Conservation (phyloP, 2,888 invertebrate species). For the Corythucha ciliata region DNA sequence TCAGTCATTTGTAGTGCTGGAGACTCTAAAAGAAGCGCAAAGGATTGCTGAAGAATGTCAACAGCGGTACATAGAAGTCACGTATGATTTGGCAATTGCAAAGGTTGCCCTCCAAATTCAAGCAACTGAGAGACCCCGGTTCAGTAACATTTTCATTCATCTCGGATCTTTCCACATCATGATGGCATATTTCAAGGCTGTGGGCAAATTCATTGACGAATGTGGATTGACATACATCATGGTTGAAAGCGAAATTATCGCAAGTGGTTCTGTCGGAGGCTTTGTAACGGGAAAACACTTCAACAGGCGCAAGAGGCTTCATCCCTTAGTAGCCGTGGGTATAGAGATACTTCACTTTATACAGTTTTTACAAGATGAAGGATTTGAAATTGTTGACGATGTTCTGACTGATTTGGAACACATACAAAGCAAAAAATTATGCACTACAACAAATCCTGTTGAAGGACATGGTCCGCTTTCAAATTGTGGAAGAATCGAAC, state of each 20-base stretch:
- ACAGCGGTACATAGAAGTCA: not conserved
- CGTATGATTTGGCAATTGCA: constrained; percentile 12
- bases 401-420: too few species aligned
- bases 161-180: constrained; percentile 10
- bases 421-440: too few species aligned
- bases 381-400: too few species aligned
- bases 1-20: not conserved
- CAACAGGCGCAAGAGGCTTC: constrained; percentile 7
- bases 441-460: too few species aligned
- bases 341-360: constrained; percentile 4
- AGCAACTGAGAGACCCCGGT: not conserved
- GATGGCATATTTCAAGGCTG: constrained; percentile 9
- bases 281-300: constrained; percentile 7
- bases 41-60: constrained; percentile 6
- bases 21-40: not conserved
- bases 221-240: constrained; percentile 5
- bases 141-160: not conserved
- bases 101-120: constrained; percentile 11
- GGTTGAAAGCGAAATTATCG: not conserved
- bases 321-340: not conserved
- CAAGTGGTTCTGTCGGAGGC: constrained; percentile 1
- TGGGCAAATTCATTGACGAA: constrained; percentile 13
- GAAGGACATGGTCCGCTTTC: too few species aligned
- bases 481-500: constrained; percentile 37
- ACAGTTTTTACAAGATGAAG: not conserved